Percentiles rank a stretch among this genome's conserved stretches.
Conservation (phyloP, 1,140 invertebrate species). For the Aphidius gifuensis region DNA sequence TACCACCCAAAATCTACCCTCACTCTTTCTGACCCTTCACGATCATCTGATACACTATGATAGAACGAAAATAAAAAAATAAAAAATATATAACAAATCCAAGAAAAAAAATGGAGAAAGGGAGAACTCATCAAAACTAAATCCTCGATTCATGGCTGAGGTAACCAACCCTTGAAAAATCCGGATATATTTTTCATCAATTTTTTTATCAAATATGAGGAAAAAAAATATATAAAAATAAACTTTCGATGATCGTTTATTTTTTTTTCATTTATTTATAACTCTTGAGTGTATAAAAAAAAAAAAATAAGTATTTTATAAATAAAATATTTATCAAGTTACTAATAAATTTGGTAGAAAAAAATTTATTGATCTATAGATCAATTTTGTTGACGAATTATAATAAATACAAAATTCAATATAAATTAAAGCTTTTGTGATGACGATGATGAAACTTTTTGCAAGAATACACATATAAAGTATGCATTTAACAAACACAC, state of each 20-base stretch:
- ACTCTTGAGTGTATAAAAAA: not conserved
- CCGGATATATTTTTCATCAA: slow-evolving; percentile 45
- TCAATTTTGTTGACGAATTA: no score
- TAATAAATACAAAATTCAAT: no score
- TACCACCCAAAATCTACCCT: slow-evolving; percentile 1
- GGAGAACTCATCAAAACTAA: slow-evolving; percentile 45
- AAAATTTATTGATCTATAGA: no score
- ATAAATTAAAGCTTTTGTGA: no score
- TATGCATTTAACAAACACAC: no score
- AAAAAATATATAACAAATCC: slow-evolving; percentile 21
- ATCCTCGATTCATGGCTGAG: slow-evolving; percentile 35
- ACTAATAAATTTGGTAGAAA: no score
- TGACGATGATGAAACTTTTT: no score
- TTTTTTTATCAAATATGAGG: slow-evolving; percentile 9
- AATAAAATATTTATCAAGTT: not conserved
- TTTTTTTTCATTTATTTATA: not conserved
- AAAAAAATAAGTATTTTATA: not conserved
- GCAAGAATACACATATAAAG: no score
- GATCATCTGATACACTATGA: not conserved
- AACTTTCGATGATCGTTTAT: no score
- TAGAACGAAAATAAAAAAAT: slow-evolving; percentile 11
- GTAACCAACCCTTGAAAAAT: slow-evolving; percentile 39
- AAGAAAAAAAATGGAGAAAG: no score
- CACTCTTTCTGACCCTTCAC: not conserved
- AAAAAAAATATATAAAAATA: no score